A percentile compares a stretch with the other conserved stretches of the same genome.
phyloP scores from a whole-genome alignment of 2,888 invertebrate genomes.

The Amphipyra berbera region DNA sequence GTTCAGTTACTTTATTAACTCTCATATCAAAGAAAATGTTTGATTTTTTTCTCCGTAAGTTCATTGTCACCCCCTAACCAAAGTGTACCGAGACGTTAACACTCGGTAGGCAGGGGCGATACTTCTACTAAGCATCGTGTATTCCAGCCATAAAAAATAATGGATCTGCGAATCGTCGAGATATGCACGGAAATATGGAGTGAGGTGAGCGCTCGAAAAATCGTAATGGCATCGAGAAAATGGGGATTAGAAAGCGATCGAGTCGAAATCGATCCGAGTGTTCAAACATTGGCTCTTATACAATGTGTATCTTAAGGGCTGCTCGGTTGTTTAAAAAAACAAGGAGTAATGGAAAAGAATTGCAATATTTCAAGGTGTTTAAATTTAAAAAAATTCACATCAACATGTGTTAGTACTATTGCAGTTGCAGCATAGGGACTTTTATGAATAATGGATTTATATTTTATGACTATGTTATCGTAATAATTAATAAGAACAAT shows the following conservation, averaged over 20 bases:
- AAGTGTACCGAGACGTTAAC: constrained; percentile 73
- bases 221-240: constrained; percentile 88
- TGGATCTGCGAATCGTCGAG: constrained; percentile 89
- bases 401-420: background rate
- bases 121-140: constrained; percentile 84
- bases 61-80: constrained; percentile 72
- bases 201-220: constrained; percentile 87
- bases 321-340: constrained; percentile 58
- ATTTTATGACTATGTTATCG: constrained; percentile 2
- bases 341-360: constrained; percentile 56
- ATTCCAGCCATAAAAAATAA: constrained; percentile 89
- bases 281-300: constrained; percentile 73
- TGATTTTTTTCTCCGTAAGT: constrained; percentile 45
- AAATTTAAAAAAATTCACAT: background rate
- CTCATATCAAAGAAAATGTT: constrained; percentile 27
- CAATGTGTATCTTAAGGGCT: constrained; percentile 61
- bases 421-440: background rate
- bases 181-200: constrained; percentile 89
- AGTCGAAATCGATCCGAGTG: constrained; percentile 84
- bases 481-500: constrained; percentile 4
- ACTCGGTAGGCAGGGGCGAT: constrained; percentile 78
- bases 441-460: background rate
- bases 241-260: constrained; percentile 89
- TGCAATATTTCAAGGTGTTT: constrained; percentile 34
- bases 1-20: constrained; percentile 10